Percentiles rank a stretch among this genome's conserved stretches.
Conservation (phyloP, 2,888 invertebrate genomes). For the Ochropleura plecta region DNA sequence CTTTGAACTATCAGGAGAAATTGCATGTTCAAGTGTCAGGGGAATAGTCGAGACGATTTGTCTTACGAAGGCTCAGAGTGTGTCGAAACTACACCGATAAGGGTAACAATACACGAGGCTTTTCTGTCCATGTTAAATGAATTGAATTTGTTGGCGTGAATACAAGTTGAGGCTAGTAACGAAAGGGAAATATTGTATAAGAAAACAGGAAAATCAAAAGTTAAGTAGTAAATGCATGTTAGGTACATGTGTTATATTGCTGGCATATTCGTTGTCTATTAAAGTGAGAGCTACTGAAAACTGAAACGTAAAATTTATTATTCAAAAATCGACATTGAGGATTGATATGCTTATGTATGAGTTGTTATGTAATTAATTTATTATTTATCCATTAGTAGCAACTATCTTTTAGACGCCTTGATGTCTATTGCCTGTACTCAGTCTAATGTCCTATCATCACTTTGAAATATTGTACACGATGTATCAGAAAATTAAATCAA, state of each 20-base stretch:
- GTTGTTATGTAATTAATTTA: slow-evolving; percentile 29
- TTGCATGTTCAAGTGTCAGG: slow-evolving; percentile 75
- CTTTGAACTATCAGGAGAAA: slow-evolving; percentile 79
- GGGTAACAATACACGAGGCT: slow-evolving; percentile 56
- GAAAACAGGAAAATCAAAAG: slow-evolving; percentile 47
- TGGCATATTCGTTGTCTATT: slow-evolving; percentile 2
- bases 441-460: slow-evolving; percentile 35
- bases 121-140: slow-evolving; percentile 60
- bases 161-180: slow-evolving; percentile 27
- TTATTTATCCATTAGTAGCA: slow-evolving; percentile 12
- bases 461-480: slow-evolving; percentile 43
- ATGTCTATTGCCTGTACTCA: slow-evolving; percentile 15
- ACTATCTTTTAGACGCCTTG: slow-evolving; percentile 15
- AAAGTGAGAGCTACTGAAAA: slow-evolving; percentile 8
- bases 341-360: slow-evolving; percentile 8
- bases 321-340: not conserved
- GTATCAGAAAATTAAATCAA: slow-evolving; percentile 66
- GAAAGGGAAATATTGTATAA: slow-evolving; percentile 38
- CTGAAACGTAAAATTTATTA: slow-evolving; percentile 10
- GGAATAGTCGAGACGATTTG: slow-evolving; percentile 77
- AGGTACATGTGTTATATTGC: not conserved
- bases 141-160: slow-evolving; percentile 50
- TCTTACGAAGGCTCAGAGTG: slow-evolving; percentile 74
- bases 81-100: slow-evolving; percentile 67
- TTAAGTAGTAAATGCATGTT: slow-evolving; percentile 11